A percentile compares a stretch with the other conserved stretches of the same genome.
These are phyloP conservation scores for Tenthredo distinguenda DNA, from an alignment of 2,888 invertebrate genomes.

Conservation along the genomic window DNA sequence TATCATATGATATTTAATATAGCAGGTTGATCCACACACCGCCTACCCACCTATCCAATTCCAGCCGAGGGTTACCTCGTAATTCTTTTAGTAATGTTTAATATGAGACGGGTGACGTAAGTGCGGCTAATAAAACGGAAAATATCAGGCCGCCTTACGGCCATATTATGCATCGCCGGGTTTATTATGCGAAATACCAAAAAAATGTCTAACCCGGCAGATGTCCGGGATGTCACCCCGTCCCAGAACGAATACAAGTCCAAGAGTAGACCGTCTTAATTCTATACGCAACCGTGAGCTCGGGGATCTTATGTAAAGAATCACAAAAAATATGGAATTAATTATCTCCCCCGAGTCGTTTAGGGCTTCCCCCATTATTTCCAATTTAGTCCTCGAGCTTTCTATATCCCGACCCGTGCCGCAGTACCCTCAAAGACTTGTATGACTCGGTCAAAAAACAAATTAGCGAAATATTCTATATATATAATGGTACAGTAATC, in stretches of 20 bases:
- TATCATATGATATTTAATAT: constrained; percentile 48
- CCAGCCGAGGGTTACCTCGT: constrained; percentile 62
- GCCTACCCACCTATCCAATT: constrained; percentile 47
- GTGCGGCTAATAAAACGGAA: constrained; percentile 74
- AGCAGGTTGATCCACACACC: constrained; percentile 41
- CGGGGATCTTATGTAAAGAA: constrained; percentile 31
- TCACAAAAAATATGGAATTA: constrained; percentile 38
- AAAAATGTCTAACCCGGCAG: constrained; percentile 63
- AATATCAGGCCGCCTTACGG: constrained; percentile 75
- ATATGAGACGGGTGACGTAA: constrained; percentile 70
- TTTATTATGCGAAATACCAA: constrained; percentile 70
- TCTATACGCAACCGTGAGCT: constrained; percentile 15
- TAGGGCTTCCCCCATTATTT: constrained; percentile 20
- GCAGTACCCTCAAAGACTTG: background rate
- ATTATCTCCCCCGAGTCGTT: constrained; percentile 37
- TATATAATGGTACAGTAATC: background rate
- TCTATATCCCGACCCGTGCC: background rate
- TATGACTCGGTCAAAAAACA: background rate
- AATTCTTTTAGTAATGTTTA: constrained; percentile 72
- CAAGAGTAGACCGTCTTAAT: constrained; percentile 30
- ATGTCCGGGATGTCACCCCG: constrained; percentile 71
- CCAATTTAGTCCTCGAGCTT: background rate
- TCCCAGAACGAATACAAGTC: constrained; percentile 38
- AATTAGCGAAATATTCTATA: background rate
- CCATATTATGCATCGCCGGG: constrained; percentile 71